These are phyloP conservation scores for Venustoraphidia nigricollis DNA, from an alignment of 2,888 invertebrate species.

Conservation along the genomic window DNA sequence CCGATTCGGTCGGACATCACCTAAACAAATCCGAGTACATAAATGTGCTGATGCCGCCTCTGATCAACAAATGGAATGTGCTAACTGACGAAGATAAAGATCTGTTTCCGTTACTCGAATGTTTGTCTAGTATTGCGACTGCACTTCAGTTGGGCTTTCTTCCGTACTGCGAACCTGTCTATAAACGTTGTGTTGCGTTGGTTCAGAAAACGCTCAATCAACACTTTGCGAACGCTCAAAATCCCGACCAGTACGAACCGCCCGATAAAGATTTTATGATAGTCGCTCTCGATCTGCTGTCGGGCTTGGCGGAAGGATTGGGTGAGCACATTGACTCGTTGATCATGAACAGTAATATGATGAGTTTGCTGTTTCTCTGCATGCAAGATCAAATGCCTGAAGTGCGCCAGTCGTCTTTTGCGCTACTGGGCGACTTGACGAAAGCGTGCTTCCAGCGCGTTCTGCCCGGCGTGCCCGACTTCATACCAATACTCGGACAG, in stretches of 20 bases:
- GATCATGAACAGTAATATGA: slow-evolving; percentile 47
- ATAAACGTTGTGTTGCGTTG: slow-evolving; percentile 46
- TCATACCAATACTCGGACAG: slow-evolving; percentile 87
- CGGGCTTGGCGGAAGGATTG: slow-evolving; percentile 54
- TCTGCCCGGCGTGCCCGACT: slow-evolving; percentile 81
- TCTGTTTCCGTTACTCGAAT: slow-evolving; percentile 57
- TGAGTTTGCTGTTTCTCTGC: slow-evolving; percentile 50
- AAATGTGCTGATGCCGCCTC: slow-evolving; percentile 51
- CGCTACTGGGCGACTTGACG: slow-evolving; percentile 59
- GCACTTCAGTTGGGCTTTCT: slow-evolving; percentile 56
- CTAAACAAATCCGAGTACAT: slow-evolving; percentile 52
- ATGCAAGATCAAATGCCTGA: slow-evolving; percentile 60
- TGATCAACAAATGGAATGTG: slow-evolving; percentile 56
- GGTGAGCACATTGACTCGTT: slow-evolving; percentile 50
- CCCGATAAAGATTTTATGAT: slow-evolving; percentile 59
- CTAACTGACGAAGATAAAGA: slow-evolving; percentile 58
- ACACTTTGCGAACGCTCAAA: slow-evolving; percentile 39
- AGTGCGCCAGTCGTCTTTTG: slow-evolving; percentile 60
- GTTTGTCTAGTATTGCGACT: slow-evolving; percentile 59
- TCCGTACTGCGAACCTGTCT: slow-evolving; percentile 59
- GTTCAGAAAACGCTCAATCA: slow-evolving; percentile 54
- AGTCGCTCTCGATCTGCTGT: slow-evolving; percentile 55
- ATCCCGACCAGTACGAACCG: slow-evolving; percentile 48
- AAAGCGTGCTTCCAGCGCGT: slow-evolving; percentile 62
- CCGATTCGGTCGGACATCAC: slow-evolving; percentile 55